Conservation (phyloP, 2,113 vertebrate genomes). For the Panthera leo region DNA sequence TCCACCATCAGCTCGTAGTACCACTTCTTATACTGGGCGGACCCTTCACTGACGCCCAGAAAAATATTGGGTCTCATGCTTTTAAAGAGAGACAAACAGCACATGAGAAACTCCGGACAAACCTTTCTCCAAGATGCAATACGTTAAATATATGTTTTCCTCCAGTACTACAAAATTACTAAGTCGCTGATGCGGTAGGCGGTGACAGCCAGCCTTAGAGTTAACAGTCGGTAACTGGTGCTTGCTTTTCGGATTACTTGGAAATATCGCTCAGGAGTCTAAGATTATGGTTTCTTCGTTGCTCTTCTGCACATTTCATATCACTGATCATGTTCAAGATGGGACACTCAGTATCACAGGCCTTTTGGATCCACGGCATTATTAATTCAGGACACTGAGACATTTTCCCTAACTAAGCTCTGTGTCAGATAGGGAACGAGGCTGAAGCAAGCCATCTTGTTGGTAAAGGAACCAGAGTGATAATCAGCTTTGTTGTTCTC, state of each 20-base stretch:
- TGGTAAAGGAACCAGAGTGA: background rate
- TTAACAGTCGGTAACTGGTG: background rate
- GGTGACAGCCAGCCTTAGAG: accelerated
- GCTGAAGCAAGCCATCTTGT: too few relatives aligned
- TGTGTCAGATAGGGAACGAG: background rate
- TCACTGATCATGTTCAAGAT: background rate
- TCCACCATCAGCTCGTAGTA: conserved; percentile 98
- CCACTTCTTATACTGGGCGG: conserved; percentile 97
- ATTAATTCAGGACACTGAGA: background rate
- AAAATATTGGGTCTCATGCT: conserved; percentile 98
- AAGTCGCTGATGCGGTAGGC: background rate
- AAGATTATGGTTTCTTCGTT: background rate
- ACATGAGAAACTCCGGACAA: background rate
- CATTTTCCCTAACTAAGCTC: background rate
- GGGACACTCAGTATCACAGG: background rate
- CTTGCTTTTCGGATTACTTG: background rate
- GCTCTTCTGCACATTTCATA: background rate
- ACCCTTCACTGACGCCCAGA: conserved; percentile 95
- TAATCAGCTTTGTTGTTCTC: background rate
- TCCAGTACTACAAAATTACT: background rate
- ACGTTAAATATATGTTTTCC: background rate
- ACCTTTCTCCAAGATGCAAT: background rate
- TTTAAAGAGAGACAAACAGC: conserved; percentile 55
- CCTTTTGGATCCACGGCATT: background rate
- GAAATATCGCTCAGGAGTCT: background rate